A percentile compares a stretch with the other conserved stretches of the same genome.
Conservation (phyloP, 1,140 invertebrate genomes). For the Drosophila aff. region DNA sequence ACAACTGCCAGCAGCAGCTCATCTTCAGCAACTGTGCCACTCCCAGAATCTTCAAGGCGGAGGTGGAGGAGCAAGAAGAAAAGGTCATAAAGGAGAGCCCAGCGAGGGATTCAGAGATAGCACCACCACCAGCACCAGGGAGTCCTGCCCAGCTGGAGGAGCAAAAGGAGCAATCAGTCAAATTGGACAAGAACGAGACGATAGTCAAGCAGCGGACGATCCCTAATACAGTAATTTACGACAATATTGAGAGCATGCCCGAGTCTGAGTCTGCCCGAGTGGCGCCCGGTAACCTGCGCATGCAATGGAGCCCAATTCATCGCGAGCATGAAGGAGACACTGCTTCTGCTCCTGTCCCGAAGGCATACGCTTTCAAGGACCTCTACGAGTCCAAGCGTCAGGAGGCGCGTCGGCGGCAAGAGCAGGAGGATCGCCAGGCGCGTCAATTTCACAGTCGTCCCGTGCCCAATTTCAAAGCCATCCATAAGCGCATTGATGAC, state of each 20-base stretch:
- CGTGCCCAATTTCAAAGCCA: constrained; percentile 68
- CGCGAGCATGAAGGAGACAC: not conserved
- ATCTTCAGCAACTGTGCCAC: constrained; percentile 3
- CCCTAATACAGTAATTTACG: not conserved
- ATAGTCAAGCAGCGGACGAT: not conserved
- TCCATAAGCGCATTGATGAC: constrained; percentile 55
- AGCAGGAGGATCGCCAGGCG: constrained; percentile 70
- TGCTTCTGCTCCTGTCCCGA: constrained; percentile 17
- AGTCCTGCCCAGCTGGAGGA: not conserved
- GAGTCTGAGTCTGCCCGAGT: not conserved
- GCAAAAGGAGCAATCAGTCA: not conserved
- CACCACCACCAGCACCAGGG: not conserved
- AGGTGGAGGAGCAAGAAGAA: not conserved
- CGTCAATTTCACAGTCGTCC: constrained; percentile 76
- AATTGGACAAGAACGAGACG: not conserved
- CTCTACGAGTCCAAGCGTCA: constrained; percentile 64
- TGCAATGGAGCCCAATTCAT: constrained; percentile 32
- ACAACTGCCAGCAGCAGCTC: not conserved
- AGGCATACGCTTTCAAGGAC: constrained; percentile 53
- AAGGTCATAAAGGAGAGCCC: not conserved
- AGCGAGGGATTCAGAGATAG: not conserved
- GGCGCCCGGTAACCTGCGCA: constrained; percentile 14
- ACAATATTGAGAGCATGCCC: not conserved
- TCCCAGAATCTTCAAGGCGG: not conserved
- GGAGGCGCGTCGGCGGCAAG: not conserved